A percentile compares a stretch with the other conserved stretches of the same genome.
Conservation (phyloP, 2,113 vertebrate genomes). For the Empidonax traillii region DNA sequence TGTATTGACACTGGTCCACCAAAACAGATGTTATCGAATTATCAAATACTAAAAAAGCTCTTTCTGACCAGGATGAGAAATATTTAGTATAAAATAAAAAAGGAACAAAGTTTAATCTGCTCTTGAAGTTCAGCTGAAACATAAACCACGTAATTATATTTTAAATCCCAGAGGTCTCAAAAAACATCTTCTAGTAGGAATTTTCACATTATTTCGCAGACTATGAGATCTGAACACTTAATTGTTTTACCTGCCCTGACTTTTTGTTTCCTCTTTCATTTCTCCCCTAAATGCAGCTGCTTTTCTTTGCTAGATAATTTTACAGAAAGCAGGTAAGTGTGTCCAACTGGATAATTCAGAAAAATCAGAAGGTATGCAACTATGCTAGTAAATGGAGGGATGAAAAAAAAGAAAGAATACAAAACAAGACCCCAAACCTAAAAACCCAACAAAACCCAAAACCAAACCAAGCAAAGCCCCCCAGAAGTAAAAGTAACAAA, state of each 20-base stretch:
- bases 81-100: not conserved
- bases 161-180: not conserved
- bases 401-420: not conserved
- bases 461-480: not conserved
- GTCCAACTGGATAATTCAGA: not conserved
- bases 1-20: fast-evolving
- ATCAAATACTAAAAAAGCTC: not conserved
- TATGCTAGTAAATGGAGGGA: not conserved
- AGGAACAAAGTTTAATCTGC: not conserved
- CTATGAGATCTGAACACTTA: not conserved
- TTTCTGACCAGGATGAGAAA: not conserved
- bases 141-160: not conserved
- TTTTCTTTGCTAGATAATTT: not conserved
- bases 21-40: not conserved
- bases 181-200: not conserved
- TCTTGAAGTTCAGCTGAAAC: not conserved
- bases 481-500: not conserved
- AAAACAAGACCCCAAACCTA: fast-evolving
- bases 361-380: not conserved
- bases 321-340: not conserved
- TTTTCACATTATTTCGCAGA: not conserved
- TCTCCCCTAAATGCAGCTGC: not conserved
- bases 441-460: fast-evolving
- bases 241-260: not conserved
- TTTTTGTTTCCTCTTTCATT: not conserved